Percentiles rank a stretch among this genome's conserved stretches.
Conservation (phyloP, 2,888 invertebrate genomes). For the Pilophorus perplexus region DNA sequence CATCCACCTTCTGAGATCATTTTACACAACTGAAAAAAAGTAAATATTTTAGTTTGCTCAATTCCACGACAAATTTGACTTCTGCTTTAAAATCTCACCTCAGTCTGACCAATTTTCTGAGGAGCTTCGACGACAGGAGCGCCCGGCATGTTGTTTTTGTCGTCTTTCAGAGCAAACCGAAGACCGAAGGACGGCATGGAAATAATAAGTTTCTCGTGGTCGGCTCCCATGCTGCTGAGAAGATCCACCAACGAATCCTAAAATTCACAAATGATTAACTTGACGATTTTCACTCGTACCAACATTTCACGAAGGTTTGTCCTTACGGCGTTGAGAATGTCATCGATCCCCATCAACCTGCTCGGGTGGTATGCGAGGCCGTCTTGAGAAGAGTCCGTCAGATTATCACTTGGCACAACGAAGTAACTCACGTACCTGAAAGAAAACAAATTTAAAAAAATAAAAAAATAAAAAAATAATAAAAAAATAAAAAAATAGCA, state of each 20-base stretch:
- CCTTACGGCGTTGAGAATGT: slow-evolving; percentile 71
- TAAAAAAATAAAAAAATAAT: no score
- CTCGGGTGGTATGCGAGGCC: slow-evolving; percentile 68
- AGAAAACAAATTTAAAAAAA: no score
- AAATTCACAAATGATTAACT: no score
- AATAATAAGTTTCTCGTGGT: slow-evolving; percentile 67
- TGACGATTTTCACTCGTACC: no score
- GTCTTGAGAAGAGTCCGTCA: slow-evolving; percentile 63
- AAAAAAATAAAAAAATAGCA: no score
- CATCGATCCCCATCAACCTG: slow-evolving; percentile 70
- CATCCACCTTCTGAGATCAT: slow-evolving; percentile 61
- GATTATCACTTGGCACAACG: slow-evolving; percentile 65
- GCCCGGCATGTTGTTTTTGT: slow-evolving; percentile 66
- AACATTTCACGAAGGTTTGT: slow-evolving; percentile 56
- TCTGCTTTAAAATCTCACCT: slow-evolving; percentile 52
- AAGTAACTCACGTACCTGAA: slow-evolving; percentile 62
- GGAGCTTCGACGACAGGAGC: slow-evolving; percentile 63
- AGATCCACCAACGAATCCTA: slow-evolving; percentile 75
- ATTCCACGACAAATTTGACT: no score
- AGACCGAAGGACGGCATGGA: slow-evolving; percentile 68
- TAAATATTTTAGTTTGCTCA: no score
- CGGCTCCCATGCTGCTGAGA: slow-evolving; percentile 67
- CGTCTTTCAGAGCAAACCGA: slow-evolving; percentile 64
- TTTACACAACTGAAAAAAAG: slow-evolving; percentile 55
- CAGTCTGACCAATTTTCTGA: slow-evolving; percentile 58